These are phyloP conservation scores for Bilobella aurantiaca DNA, from an alignment of 1,140 invertebrate species.

Conservation along the genomic window DNA sequence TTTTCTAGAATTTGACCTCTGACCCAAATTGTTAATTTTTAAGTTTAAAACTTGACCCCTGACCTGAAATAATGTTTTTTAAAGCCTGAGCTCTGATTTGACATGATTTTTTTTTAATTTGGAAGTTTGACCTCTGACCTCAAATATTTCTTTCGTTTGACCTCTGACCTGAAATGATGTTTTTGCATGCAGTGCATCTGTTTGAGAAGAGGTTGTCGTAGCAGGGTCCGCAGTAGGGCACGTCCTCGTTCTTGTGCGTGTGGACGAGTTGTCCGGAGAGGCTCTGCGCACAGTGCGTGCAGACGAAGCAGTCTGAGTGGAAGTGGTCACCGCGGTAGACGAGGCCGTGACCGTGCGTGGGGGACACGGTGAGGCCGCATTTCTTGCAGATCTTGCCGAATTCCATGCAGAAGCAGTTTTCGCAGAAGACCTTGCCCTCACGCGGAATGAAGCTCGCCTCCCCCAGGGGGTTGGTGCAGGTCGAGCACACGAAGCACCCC, in stretches of 20 bases:
- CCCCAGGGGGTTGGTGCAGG: conserved; percentile 10
- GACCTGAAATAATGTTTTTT: conserved; percentile 23
- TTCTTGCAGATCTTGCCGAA: conserved; percentile 22
- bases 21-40: too few relatives aligned
- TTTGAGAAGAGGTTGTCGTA: conserved; percentile 18
- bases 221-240: conserved; percentile 12
- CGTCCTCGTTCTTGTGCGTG: conserved; percentile 1
- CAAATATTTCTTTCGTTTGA: too few relatives aligned
- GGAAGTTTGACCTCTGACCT: too few relatives aligned
- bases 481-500: conserved; percentile 5
- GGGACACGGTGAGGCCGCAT: conserved; percentile 12
- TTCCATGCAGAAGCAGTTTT: conserved; percentile 13
- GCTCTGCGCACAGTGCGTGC: conserved; percentile 5
- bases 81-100: too few relatives aligned
- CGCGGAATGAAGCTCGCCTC: conserved; percentile 12
- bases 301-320: conserved; percentile 10
- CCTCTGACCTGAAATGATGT: conserved; percentile 23
- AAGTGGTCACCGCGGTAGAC: conserved; percentile 13
- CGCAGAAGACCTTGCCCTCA: conserved; percentile 15
- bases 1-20: too few relatives aligned
- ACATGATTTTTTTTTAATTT: too few relatives aligned
- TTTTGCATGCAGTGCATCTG: conserved; percentile 8
- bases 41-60: too few relatives aligned
- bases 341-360: not conserved
- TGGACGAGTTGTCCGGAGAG: conserved; percentile 7